A percentile compares a stretch with the other conserved stretches of the same genome.
phyloP scores from a whole-genome alignment of 2,113 vertebrate genomes.

The Oreochromis niloticus region DNA sequence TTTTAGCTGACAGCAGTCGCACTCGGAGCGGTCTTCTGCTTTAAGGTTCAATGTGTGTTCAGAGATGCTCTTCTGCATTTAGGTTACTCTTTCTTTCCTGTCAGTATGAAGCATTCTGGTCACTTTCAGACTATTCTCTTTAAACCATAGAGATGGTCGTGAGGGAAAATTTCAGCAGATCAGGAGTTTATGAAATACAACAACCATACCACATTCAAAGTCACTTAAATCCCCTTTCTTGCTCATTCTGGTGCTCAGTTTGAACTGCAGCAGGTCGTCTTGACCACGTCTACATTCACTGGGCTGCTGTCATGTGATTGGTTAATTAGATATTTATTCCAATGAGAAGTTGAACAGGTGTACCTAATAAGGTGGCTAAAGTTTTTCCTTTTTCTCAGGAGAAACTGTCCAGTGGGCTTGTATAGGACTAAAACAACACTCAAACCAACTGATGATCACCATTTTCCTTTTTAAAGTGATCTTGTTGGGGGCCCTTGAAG shows the following conservation, averaged over 20 bases:
- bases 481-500: neutral
- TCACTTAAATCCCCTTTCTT: neutral
- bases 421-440: neutral
- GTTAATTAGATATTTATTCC: neutral
- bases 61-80: neutral
- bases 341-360: neutral
- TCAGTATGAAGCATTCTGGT: neutral
- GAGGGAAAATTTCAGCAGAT: neutral
- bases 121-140: neutral
- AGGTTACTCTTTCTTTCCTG: neutral
- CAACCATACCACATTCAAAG: neutral
- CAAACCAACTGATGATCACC: neutral
- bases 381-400: accelerated
- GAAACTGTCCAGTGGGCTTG: accelerated
- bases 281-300: neutral
- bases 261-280: neutral
- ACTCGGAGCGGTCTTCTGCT: neutral
- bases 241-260: no score
- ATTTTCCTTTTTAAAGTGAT: neutral
- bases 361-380: neutral
- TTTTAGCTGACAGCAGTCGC: neutral
- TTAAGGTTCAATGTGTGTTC: neutral
- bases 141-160: neutral
- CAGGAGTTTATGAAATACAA: neutral
- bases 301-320: neutral